Evolutionary conservation across 2,888 invertebrate species (phyloP), one percentile per base, ranked within the genome.

Genomic region (Nomada ruficornis): DNA sequence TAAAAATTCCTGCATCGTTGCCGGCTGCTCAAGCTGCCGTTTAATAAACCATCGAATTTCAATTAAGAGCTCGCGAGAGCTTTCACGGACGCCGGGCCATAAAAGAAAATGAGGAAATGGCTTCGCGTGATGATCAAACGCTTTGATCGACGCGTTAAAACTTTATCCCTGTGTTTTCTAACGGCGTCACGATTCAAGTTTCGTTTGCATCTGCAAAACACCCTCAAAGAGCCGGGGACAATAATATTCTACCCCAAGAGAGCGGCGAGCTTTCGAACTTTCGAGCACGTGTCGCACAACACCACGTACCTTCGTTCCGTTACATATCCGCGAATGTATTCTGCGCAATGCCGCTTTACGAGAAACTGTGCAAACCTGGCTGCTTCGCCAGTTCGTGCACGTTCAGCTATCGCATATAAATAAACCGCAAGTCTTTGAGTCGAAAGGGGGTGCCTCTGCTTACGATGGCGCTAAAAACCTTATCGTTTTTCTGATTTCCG

Each of bases 21-120:
- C 76, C n/a, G 23, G 36, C 54, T 69, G 36, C 47, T 36, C 23
- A 20, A 42, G 15, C 23, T 4, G 13, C 9, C 55, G 15, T 77
- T 47, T 36, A n/a, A 54, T 47, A 15, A 47, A 26, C 44, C 67
- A 77, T 78, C 63, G 78, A 77, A 64, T 79, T 77, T 79, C 78
- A 77, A 77, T 79, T 77, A 79, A 2, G 26, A 1, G 7, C n/a
- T 5, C n/a, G n/a, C 7, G n/a, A 9, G 42, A 15, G 65, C 26
- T 52, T 29, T 9, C 20, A 10, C 18, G 52, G 52, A 36, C 7
- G 36, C 20, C 2, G 9, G 11, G 2, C 23, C 18, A 11, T 36
- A 20, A 23, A n/a, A 15, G 23, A 18, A 26, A 55, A 55, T 15
- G 20, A 55, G 42, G 68, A 23, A 55, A 55, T 68, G 54, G 67